Evolutionary conservation across 2,113 vertebrate genomes (phyloP), one percentile per base, ranked within the genome.

Genomic region (Cebus imitator): DNA sequence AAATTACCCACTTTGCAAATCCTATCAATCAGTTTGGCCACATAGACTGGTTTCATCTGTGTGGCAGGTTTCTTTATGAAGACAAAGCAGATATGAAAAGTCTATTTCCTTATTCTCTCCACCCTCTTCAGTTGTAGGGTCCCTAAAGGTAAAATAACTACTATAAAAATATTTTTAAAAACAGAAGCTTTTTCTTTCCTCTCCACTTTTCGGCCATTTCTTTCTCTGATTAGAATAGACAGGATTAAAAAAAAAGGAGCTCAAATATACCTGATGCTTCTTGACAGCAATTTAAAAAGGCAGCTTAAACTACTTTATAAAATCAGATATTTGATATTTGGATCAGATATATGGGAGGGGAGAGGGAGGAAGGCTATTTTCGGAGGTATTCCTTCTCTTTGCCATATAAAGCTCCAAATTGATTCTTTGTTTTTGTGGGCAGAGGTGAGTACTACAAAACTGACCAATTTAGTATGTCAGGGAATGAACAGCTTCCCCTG

Each of bases 231-330:
- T 18, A 96, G 37, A 23, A 85, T 0, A 40, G n/a, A 10, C 8
- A 93, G 79, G 52, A 76, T 37, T 43, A 43, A 68, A 94, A 97
- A 61, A 92, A 97, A 94, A 25, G 2, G 85, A 85, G 27, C n/a
- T 76, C 40, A 81, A 55, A 81, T 70, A 12, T 37, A 94, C 27
- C 1, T 30, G 23, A 87, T 21, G 52, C 27, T 57, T 90, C 32
- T 90, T 66, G 18, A 27, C 72, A 35, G 57, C 35, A 68, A 82
- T 90, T 92, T 81, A 57, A 79, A 48, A 88, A 68, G 58, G 87
- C 17, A 92, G 87, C 72, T 83, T 86, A 94, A 80, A 50, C 61
- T 80, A 78, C 10, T 90, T 87, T 58, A 50, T 64, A 72, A 79
- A 95, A 86, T 78, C 40, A 45, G 37, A 87, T 48, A 94, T 73